Percentiles rank a stretch among this genome's conserved stretches.
These are phyloP conservation scores for Carapus acus DNA, from an alignment of 2,797 vertebrate species.

Conservation along the genomic window DNA sequence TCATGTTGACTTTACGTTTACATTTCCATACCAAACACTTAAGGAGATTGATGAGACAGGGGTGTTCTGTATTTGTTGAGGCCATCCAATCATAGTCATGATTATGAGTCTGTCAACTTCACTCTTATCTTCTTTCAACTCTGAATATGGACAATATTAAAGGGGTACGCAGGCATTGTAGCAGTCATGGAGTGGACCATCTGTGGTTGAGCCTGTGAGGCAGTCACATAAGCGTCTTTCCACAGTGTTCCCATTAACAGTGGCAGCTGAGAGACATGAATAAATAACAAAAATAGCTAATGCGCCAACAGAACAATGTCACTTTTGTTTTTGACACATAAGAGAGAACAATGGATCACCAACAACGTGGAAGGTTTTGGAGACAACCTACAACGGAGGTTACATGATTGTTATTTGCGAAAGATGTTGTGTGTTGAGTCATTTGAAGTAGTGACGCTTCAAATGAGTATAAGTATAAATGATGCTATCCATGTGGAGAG, in stretches of 20 bases:
- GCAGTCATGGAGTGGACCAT: conserved; percentile 43
- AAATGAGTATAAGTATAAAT: too few species aligned
- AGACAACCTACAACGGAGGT: too few species aligned
- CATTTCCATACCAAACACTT: conserved; percentile 15
- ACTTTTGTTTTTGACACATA: too few species aligned
- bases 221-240: conserved; percentile 53
- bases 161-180: conserved; percentile 37
- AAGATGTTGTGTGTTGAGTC: neutral
- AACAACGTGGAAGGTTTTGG: too few species aligned
- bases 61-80: conserved; percentile 24
- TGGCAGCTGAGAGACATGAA: conserved; percentile 45
- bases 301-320: too few species aligned
- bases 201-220: conserved; percentile 49
- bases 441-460: neutral
- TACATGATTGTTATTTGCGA: too few species aligned
- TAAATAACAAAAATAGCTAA: conserved; percentile 24
- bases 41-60: conserved; percentile 20
- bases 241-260: conserved; percentile 45
- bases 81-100: conserved; percentile 35
- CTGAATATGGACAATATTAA: conserved; percentile 51
- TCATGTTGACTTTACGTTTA: conserved; percentile 10
- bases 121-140: conserved; percentile 31
- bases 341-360: too few species aligned
- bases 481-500: conserved; percentile 12
- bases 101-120: conserved; percentile 39